A percentile compares a stretch with the other conserved stretches of the same genome.
phyloP scores from a whole-genome alignment of 1,140 invertebrate genomes.

The Drosophila sturtevanti region DNA sequence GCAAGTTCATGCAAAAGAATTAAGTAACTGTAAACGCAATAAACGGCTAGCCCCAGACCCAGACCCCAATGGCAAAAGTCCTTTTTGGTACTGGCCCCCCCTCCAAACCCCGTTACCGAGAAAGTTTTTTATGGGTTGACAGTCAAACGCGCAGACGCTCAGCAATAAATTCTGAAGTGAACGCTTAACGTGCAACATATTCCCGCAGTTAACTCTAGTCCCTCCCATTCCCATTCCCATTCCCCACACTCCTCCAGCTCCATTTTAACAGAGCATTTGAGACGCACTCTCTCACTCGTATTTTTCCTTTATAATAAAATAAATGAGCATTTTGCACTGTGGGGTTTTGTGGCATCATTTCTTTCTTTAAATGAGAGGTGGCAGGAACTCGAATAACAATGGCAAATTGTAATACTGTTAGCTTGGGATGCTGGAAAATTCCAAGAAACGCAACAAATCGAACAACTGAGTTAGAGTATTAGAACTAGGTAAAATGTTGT shows the following conservation, averaged over 20 bases:
- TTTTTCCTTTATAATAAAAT: slow-evolving; percentile 44
- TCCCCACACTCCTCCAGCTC: neutral
- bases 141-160: slow-evolving; percentile 71
- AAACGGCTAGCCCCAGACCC: slow-evolving; percentile 48
- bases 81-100: neutral
- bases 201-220: slow-evolving; percentile 46
- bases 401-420: slow-evolving; percentile 74
- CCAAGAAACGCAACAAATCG: slow-evolving; percentile 64
- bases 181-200: slow-evolving; percentile 77
- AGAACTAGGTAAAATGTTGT: slow-evolving; percentile 17
- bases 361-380: slow-evolving; percentile 36
- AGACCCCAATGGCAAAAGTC: neutral
- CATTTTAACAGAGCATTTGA: neutral
- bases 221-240: too few species aligned
- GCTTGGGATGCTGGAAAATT: slow-evolving; percentile 54
- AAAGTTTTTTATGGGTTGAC: slow-evolving; percentile 71
- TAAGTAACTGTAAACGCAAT: slow-evolving; percentile 78
- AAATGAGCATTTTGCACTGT: slow-evolving; percentile 75
- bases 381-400: slow-evolving; percentile 63
- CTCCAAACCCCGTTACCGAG: neutral
- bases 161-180: slow-evolving; percentile 70
- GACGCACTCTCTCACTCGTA: slow-evolving; percentile 14
- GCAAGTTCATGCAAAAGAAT: slow-evolving; percentile 78
- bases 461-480: slow-evolving; percentile 8
- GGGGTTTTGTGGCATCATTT: slow-evolving; percentile 67